Conservation (phyloP, 2,113 vertebrate genomes). For the Cyprinodon brontotheroides region DNA sequence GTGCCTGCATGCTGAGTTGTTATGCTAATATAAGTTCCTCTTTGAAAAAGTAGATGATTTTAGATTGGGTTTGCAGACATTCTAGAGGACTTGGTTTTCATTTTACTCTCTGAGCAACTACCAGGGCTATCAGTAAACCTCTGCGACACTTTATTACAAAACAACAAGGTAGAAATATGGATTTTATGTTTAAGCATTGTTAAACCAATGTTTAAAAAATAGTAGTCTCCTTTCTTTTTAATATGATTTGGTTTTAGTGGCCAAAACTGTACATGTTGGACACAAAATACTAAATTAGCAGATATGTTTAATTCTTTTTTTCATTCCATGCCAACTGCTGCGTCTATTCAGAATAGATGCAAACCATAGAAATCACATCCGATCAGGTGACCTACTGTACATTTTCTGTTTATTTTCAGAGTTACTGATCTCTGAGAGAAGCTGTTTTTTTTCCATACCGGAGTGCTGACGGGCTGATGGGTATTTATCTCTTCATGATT, state of each 20-base stretch:
- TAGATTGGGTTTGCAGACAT: neutral
- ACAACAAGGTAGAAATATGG: too few relatives aligned
- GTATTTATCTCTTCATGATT: conserved; percentile 95
- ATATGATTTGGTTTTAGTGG: too few relatives aligned
- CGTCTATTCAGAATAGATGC: neutral
- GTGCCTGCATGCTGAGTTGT: neutral
- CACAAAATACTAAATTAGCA: too few relatives aligned
- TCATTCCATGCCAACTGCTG: neutral
- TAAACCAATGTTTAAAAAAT: too few relatives aligned
- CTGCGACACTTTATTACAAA: too few relatives aligned
- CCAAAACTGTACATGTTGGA: too few relatives aligned
- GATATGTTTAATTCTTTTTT: neutral
- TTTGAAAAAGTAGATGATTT: neutral
- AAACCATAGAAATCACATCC: neutral
- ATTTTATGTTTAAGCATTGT: too few relatives aligned
- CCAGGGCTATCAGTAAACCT: too few relatives aligned
- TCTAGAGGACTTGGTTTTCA: neutral
- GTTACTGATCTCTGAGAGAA: neutral
- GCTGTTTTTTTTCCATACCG: too few relatives aligned
- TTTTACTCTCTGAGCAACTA: neutral
- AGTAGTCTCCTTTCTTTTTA: too few relatives aligned
- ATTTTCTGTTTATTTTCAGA: too few relatives aligned
- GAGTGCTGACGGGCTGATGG: conserved; percentile 98
- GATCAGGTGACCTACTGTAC: neutral
- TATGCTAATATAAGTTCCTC: neutral